Base-by-base conservation (phyloP, 2,888 invertebrate species). In the Ormyrus pomaceus region DNA sequence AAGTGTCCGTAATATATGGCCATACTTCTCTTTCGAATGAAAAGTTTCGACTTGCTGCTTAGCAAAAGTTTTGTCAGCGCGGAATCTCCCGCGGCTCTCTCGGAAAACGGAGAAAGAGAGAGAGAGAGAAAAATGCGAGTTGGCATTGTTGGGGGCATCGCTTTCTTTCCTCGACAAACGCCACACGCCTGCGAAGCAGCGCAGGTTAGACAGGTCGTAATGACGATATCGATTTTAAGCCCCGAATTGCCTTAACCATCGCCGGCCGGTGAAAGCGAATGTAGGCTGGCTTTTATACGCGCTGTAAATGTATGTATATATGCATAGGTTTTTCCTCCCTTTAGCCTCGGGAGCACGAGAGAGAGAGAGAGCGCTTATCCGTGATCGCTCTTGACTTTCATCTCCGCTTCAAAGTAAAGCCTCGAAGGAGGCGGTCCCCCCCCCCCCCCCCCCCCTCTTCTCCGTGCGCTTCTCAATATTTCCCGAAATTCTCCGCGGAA, bases 381-480 rank as follows among this genome's bases (percentile, higher is more conserved):
- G 19, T 8, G 59, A 71, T 76, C 75, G 75, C 64, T 74, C 79
- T 70, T 75, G 66, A 80, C 79, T 80, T 80, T 75, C 75, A 75
- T 80, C 79, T 80, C 56, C 7, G 55, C 56, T 64, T 65, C 65
- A 66, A 66, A 71, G 72, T 46, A 9, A 62, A 55, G 59, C 48
- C 48, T 4, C 75, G 75, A 48, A 48, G 64, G 6, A n/a, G n/a
- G 45, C 45, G 34, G 8, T 4, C 34, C 34, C 34, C 4, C 34
- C 34, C 34, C 34, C 34, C 34, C 4, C 34, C 34, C 34, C 34
- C 34, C 34, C 4, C 34, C 34, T 34, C 19, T 19, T n/a, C n/a
- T 45, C 19, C 7, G 13, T 13, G n/a, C 66, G 8, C 6, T 50
- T 48, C 13, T 58, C 70, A 58, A 70, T 70, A 58, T 58, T 61